Evolutionary conservation across 2,113 vertebrate species (phyloP).

Genomic region (Laterallus jamaicensis): DNA sequence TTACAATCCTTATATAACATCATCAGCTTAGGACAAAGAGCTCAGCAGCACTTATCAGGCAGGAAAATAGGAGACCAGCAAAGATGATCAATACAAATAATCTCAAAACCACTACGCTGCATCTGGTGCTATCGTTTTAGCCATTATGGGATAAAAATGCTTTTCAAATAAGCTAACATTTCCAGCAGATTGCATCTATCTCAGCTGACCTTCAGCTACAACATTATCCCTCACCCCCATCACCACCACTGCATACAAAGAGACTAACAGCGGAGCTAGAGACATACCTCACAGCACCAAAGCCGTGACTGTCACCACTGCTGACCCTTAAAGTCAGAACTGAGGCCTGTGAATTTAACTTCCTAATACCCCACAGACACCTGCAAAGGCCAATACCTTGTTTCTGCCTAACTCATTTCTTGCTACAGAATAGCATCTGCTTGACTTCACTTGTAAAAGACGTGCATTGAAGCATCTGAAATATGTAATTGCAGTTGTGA

Average conservation of each 20-base stretch:
- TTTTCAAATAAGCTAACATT: not conserved
- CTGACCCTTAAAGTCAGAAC: not conserved
- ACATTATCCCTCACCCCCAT: not conserved
- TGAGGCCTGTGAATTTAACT: not conserved
- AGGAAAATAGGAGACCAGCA: slow-evolving; percentile 7
- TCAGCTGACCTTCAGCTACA: not conserved
- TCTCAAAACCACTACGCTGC: slow-evolving; percentile 20
- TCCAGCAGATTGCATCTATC: slow-evolving; percentile 23
- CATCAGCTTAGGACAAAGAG: slow-evolving; percentile 7
- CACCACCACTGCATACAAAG: not conserved
- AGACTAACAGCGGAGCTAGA: not conserved
- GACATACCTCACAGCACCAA: not conserved
- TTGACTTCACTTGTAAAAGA: not conserved
- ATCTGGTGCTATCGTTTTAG: not conserved
- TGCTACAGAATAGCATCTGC: not conserved
- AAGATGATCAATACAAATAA: slow-evolving; percentile 46
- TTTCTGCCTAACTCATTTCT: not conserved
- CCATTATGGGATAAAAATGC: slow-evolving; percentile 18
- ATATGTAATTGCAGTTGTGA: not conserved
- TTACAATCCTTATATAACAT: not conserved
- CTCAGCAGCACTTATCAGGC: not conserved
- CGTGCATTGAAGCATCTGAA: not conserved
- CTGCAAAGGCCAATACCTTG: not conserved
- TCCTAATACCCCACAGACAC: not conserved
- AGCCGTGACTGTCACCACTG: not conserved